Conservation (phyloP, 2,113 vertebrate genomes). For the Podiceps cristatus region DNA sequence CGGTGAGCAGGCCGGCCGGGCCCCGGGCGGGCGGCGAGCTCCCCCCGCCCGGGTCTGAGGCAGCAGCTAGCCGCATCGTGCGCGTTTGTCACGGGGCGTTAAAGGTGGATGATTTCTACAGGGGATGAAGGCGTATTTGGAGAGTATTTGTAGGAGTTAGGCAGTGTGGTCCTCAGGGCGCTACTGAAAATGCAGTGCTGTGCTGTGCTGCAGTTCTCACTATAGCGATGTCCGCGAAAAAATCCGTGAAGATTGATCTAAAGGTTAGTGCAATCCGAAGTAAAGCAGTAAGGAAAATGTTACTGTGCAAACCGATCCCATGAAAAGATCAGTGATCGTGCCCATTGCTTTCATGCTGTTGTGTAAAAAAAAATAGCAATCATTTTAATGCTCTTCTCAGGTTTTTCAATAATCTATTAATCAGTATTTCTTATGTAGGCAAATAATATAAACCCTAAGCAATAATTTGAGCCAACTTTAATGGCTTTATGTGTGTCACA, state of each 20-base stretch:
- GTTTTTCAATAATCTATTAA: background rate
- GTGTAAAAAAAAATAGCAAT: background rate
- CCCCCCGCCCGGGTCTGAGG: background rate
- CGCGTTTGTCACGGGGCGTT: background rate
- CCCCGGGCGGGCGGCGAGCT: background rate
- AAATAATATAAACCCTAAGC: background rate
- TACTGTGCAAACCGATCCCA: background rate
- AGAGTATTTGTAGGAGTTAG: background rate
- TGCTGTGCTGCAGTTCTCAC: background rate
- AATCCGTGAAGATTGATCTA: background rate
- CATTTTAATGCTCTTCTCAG: background rate
- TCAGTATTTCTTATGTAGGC: background rate
- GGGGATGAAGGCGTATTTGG: background rate
- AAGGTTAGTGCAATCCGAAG: background rate
- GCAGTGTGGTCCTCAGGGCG: background rate
- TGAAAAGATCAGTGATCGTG: fast-evolving
- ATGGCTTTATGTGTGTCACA: background rate
- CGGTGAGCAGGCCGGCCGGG: background rate
- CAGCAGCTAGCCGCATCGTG: fast-evolving
- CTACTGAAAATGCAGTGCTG: background rate
- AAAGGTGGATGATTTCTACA: fast-evolving
- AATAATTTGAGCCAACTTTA: background rate
- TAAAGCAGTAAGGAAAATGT: background rate
- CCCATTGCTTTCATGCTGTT: fast-evolving
- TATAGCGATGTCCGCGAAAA: background rate